Evolutionary conservation across 2,888 invertebrate species (phyloP), one percentile per base, ranked within the genome.

Genomic region (Caenorhabditis sulstoni): DNA sequence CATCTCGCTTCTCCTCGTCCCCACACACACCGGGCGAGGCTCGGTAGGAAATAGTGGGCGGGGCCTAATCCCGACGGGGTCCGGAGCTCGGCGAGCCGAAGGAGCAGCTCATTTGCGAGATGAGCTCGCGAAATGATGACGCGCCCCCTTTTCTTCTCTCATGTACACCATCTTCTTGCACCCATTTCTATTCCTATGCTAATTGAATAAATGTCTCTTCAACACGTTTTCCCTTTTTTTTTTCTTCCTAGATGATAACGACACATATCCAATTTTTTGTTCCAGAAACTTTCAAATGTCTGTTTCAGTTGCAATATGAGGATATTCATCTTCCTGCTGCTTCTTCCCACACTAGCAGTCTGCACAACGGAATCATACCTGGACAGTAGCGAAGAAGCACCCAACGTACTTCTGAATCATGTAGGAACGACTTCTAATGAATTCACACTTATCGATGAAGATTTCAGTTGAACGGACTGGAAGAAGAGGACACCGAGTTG

Each of bases 381-480:
- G n/a, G 79, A 79, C 41, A 79, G 79, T 47, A 73, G 73, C 57
- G 79, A 79, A 53, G 79, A 79, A 50, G 67, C 71, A 12, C 79
- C 79, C 3, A 57, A 66, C 41, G 64, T 79, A 8, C 39, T 79
- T 18, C 39, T 79, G 47, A 79, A 73, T 58, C 79, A 79, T 58
- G 79, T 79, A 41, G 50, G 67, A 0, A 1, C 37, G 35, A 20
- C 47, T 39, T 49, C 29, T 3, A 7, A 5, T 44, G 35, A 3
- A 11, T 22, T 59, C 18, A 23, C n/a, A 37, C 18, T 16, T 37
- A 37, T 9, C 14, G 5, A 1, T 3, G 11, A 62, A 16, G 16
- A 37, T 74, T 74, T 61, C 65, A 74, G 74, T 41, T 74, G 9
- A 47, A 74, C 22, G 74, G 61, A 16, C 29, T 22, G 11, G 64